Percentiles rank a stretch among this genome's conserved stretches.
Evolutionary conservation across 2,888 invertebrate species (phyloP).

Genomic region (Oxytorus armatus): DNA sequence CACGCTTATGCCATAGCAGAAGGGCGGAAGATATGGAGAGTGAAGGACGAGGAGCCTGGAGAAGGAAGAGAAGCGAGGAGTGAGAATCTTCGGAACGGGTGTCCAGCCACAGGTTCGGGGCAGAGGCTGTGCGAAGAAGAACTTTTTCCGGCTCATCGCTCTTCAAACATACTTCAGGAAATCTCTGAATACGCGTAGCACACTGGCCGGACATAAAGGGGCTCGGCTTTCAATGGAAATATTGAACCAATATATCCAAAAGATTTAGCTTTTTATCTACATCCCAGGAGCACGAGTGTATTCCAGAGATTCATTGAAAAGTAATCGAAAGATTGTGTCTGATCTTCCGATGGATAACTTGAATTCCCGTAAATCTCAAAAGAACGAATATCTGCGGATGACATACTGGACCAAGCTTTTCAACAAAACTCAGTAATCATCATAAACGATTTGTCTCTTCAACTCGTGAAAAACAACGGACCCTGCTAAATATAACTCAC

Average conservation of each 20-base stretch:
- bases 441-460: background rate
- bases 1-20: conserved; percentile 67
- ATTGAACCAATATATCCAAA: background rate
- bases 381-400: background rate
- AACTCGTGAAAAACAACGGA: background rate
- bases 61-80: conserved; percentile 13
- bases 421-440: conserved; percentile 4
- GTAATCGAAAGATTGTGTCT: background rate
- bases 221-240: background rate
- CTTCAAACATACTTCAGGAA: conserved; percentile 48
- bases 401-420: conserved; percentile 1
- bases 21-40: conserved; percentile 47
- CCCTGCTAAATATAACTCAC: background rate
- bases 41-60: conserved; percentile 43
- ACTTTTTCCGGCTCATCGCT: conserved; percentile 39
- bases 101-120: conserved; percentile 19
- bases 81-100: conserved; percentile 40
- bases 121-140: conserved; percentile 19
- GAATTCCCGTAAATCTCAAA: background rate
- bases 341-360: background rate
- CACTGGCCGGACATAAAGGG: background rate
- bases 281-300: background rate
- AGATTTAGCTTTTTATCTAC: background rate
- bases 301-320: background rate
- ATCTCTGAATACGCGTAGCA: conserved; percentile 24